Evolutionary conservation across 1,140 invertebrate genomes (phyloP), one percentile per base, ranked within the genome.

Genomic region (Drosophila kohkoa): DNA sequence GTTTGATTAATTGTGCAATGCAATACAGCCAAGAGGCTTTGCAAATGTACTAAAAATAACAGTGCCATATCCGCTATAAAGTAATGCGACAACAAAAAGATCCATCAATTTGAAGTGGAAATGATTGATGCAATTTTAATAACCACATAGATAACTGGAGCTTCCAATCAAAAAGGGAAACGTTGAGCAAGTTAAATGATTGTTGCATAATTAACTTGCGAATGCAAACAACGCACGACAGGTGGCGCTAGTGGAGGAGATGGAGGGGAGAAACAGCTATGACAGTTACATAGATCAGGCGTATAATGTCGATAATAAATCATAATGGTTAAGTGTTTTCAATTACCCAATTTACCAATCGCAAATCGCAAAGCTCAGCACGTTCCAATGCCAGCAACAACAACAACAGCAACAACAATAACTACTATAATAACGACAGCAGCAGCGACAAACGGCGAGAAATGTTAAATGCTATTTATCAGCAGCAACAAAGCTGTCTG

Each of bases 331-430:
- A 88, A 88, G 83, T 81, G 77, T 89, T 88, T 89, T 89, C 83
- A 88, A 88, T 88, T 88, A 88, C 85, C 83, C 83, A 88, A 88
- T 89, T 88, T 88, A 89, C 85, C 86, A 88, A 88, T 88, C 85
- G 85, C 81, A 80, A 89, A 81, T 85, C 85, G 78, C 81, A 79
- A 85, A 85, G 66, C 81, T 60, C 81, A 62, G 85, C 85, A 88
- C 85, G 85, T 89, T 74, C 86, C 81, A 66, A 58, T 59, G 58
- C 45, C 66, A 70, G 25, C 75, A 74, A 65, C 49, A 67, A 38
- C 35, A 38, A 1, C 51, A 68, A 41, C 35, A 38, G 2, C 51
- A 68, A 41, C 32, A 60, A 57, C 67, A 41, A 43, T 25, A 57
- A n/a, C 52, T 41, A 58, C 46, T 62, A 25, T 58, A 30, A 13